Base-by-base conservation (phyloP, 2,113 vertebrate genomes). In the Antidorcas marsupialis region DNA sequence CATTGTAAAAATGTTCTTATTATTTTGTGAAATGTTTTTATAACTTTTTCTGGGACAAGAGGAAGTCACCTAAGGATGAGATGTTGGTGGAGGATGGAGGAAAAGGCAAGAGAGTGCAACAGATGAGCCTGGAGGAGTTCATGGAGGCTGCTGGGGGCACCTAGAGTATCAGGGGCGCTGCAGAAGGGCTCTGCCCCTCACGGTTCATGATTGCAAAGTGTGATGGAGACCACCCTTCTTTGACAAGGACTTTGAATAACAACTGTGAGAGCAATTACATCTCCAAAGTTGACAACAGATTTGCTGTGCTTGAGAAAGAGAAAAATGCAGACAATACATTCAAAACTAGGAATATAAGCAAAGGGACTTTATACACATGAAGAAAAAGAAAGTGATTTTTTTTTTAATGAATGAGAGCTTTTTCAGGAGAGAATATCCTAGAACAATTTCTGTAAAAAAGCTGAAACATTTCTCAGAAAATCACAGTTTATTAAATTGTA, bases 321-420 rank as follows among this genome's bases (percentile, higher is more conserved):
- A 39, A 67, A 95, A 96, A 92, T 89, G 23, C 13, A 36, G 52
- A 81, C 62, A 64, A 36, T 45, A 3, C 43, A 78, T 33, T 92
- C 43, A 59, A 82, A 82, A 82, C 28, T 55, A 81, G 19, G 15
- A 64, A 53, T 57, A 43, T 28, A 94, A 87, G 25, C 45, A 82
- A 87, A 84, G 64, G 57, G 25, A 33, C 71, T 83, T 87, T 19
- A 60, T 64, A 59, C 7, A 92, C 60, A 27, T 87, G 74, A 6
- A 23, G 39, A 60, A 81, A 43, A 4, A 11, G 11, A 53, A 87
- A 82, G 36, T 14, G 21, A 5, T 43, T 85, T 89, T 85, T 17
- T n/a, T 53, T 53, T 53, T n/a, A 87, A 52, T 50, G 27, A 89
- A 1, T 74, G 52, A 91, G 53, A 59, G 5, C 27, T 71, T 81